Evolutionary conservation across 53 echinoderm and acorn worm genomes (phyloP).

Genomic region (Stichopus horrens): DNA sequence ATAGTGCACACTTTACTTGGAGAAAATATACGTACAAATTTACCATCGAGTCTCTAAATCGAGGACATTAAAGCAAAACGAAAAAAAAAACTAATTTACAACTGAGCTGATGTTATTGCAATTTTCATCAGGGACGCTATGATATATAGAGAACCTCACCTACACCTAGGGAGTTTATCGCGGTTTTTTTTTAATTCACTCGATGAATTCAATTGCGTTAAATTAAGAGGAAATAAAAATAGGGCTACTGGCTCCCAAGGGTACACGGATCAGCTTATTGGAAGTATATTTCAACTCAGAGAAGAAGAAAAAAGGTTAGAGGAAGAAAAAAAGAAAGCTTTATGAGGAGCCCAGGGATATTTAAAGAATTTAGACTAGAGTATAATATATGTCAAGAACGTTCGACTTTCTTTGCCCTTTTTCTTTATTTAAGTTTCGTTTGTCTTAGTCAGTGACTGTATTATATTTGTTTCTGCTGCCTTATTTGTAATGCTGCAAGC

Average conservation of each 20-base stretch:
- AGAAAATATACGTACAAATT: too few relatives aligned
- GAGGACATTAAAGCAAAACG: neutral
- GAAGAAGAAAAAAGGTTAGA: neutral
- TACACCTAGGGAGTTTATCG: neutral
- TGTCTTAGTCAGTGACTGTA: too few relatives aligned
- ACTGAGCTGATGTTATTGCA: constrained; percentile 1
- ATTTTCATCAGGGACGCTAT: neutral
- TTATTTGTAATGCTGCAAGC: too few relatives aligned
- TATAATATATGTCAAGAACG: constrained; percentile 6
- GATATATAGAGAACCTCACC: neutral
- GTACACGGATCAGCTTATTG: constrained; percentile 14
- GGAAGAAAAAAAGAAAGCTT: neutral
- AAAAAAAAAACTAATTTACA: neutral
- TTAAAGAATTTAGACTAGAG: constrained; percentile 27
- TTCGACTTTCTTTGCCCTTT: neutral
- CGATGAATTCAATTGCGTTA: constrained; percentile 25
- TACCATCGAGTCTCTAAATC: too few relatives aligned
- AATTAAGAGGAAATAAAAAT: constrained; percentile 38
- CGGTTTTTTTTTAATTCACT: neutral
- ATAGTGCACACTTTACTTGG: too few relatives aligned
- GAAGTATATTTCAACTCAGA: constrained; percentile 18
- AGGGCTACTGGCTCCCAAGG: constrained; percentile 24
- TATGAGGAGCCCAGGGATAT: constrained; percentile 20
- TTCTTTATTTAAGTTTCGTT: neutral
- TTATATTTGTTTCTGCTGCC: too few relatives aligned